phyloP scores from a whole-genome alignment of 2,888 invertebrate genomes.

The Emmelina monodactyla region DNA sequence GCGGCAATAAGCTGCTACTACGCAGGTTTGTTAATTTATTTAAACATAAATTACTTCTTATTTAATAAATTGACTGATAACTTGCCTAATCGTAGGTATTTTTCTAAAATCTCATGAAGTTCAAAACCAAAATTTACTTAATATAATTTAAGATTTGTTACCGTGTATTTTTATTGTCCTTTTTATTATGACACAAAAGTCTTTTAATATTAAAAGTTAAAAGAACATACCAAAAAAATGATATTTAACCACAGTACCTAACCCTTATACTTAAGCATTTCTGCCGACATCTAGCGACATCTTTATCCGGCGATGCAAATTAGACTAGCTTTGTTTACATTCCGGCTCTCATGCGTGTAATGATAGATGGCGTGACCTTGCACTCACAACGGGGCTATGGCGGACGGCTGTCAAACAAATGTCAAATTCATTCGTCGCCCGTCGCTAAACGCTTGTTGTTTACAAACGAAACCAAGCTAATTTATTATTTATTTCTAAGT shows the following conservation, averaged over 20 bases:
- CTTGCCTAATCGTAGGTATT: too few relatives aligned
- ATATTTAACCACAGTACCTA: conserved; percentile 14
- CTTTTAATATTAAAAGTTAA: too few relatives aligned
- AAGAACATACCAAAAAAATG: too few relatives aligned
- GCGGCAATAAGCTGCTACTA: too few relatives aligned
- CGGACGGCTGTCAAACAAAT: conserved; percentile 24
- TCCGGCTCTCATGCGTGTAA: not conserved
- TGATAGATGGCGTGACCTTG: conserved; percentile 32
- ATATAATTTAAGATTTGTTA: too few relatives aligned
- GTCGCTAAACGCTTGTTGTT: conserved; percentile 39
- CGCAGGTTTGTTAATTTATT: too few relatives aligned
- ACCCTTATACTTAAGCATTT: conserved; percentile 5
- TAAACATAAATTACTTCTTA: too few relatives aligned
- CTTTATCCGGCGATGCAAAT: conserved; percentile 32
- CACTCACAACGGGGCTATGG: conserved; percentile 23
- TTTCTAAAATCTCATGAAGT: too few relatives aligned
- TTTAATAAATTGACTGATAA: too few relatives aligned
- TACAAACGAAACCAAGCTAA: conserved; percentile 56
- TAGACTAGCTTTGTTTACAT: conserved; percentile 7
- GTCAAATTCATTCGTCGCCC: conserved; percentile 23
- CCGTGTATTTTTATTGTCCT: too few relatives aligned
- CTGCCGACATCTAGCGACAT: conserved; percentile 34
- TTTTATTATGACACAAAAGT: too few relatives aligned
- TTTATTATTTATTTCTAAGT: conserved; percentile 49
- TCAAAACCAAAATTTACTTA: too few relatives aligned